Conservation (phyloP, 1,140 invertebrate genomes). For the Acromyrmex charruanus region DNA sequence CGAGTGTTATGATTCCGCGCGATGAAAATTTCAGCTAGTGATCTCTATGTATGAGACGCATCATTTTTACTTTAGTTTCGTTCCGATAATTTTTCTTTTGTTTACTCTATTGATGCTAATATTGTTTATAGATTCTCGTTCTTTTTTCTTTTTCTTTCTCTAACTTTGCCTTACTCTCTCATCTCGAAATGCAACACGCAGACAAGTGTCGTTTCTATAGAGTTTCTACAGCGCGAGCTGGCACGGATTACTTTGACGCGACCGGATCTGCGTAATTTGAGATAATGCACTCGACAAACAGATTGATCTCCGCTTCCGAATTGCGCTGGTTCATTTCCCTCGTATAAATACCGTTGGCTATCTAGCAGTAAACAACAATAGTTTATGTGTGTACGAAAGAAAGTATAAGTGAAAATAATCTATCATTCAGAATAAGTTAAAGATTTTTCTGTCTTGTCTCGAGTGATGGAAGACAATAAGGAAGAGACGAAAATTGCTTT, state of each 20-base stretch:
- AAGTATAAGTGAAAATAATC: background rate
- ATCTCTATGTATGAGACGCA: slow-evolving; percentile 51
- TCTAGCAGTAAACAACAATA: slow-evolving; percentile 8
- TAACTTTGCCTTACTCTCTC: background rate
- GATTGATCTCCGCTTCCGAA: slow-evolving; percentile 58
- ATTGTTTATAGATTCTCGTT: background rate
- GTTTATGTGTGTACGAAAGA: background rate
- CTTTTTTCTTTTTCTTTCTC: background rate
- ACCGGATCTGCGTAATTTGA: slow-evolving; percentile 61
- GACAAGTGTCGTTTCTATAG: slow-evolving; percentile 14
- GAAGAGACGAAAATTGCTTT: background rate
- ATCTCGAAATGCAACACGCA: slow-evolving; percentile 1
- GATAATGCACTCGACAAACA: slow-evolving; percentile 58
- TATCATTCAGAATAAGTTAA: background rate
- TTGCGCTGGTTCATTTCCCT: slow-evolving; percentile 1
- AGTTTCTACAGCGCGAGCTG: slow-evolving; percentile 16
- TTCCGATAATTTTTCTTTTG: slow-evolving; percentile 5
- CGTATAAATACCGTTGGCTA: slow-evolving; percentile 11
- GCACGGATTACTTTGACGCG: slow-evolving; percentile 49
- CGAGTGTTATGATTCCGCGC: background rate
- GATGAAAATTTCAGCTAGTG: background rate
- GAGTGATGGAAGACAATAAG: background rate
- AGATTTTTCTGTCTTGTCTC: background rate
- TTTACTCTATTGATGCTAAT: slow-evolving; percentile 3
- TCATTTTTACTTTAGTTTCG: slow-evolving; percentile 53